phyloP scores from a whole-genome alignment of 2,113 vertebrate species.

The Stictonetta naevosa region DNA sequence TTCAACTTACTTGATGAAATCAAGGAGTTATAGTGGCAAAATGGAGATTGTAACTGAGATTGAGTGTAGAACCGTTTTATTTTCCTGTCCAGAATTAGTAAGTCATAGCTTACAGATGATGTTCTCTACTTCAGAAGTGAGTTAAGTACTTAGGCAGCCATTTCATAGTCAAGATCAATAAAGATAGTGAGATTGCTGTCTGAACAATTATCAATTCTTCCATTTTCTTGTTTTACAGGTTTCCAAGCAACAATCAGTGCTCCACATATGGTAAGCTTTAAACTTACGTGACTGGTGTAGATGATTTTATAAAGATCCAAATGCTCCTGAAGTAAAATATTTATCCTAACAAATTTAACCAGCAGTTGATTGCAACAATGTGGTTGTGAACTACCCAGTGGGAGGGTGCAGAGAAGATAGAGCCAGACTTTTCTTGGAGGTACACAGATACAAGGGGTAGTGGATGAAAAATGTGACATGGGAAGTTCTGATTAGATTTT shows the following conservation, averaged over 20 bases:
- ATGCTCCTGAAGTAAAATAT: neutral
- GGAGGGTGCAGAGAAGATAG: neutral
- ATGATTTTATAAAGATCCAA: neutral
- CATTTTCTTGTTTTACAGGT: constrained; percentile 81
- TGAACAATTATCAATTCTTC: neutral
- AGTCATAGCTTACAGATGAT: neutral
- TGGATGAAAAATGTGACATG: neutral
- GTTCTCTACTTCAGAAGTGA: neutral
- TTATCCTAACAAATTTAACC: neutral
- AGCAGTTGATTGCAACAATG: neutral
- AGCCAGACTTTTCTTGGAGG: neutral
- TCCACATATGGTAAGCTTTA: constrained; percentile 94
- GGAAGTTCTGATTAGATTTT: neutral
- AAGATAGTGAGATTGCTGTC: neutral
- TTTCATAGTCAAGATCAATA: neutral
- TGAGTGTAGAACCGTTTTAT: neutral
- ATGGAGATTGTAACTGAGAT: neutral
- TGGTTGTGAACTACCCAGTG: neutral
- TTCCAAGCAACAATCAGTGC: constrained; percentile 99
- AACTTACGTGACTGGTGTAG: neutral
- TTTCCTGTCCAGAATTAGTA: neutral
- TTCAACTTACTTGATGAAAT: neutral
- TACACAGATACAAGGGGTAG: neutral
- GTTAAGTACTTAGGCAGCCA: neutral
- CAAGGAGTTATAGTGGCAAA: neutral